Evolutionary conservation across 2,113 vertebrate genomes (phyloP), one percentile per base, ranked within the genome.

Genomic region (Hydropotes inermis): DNA sequence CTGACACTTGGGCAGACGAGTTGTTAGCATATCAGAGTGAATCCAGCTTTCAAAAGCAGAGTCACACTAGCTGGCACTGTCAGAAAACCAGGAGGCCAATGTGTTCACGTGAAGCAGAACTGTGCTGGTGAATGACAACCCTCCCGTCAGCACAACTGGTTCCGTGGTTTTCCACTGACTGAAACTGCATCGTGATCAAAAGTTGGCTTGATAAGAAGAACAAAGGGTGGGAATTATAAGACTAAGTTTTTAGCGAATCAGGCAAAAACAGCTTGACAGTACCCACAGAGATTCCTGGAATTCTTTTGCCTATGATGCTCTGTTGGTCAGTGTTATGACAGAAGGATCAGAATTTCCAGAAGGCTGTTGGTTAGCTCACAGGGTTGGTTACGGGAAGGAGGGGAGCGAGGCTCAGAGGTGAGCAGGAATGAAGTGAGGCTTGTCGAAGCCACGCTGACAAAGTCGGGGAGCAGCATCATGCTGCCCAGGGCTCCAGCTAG

Each of bases 31-130:
- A 17, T 67, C n/a, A 45, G 27, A 13, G 12, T 70, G 28, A 86
- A 86, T 81, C 10, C 19, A n/a, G 70, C 64, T 95, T 86, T 89
- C 81, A 30, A 87, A 90, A 76, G 33, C 25, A 89, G 21, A 74
- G 78, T 47, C 45, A 82, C 14, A 30, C 28, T 50, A 36, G 60
- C 30, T 5, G 8, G 57, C 67, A 76, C 27, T 36, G n/a, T 86
- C 9, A 54, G 76, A 55, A 87, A 58, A 10, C 27, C 16, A 76
- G 30, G 87, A 86, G 45, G 43, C 36, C 67, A 47, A 30, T 17
- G 19, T 13, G 45, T 81, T 45, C n/a, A 52, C 6, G 33, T 7
- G 21, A 74, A 87, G 33, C 33, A 50, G 54, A 78, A 13, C 33
- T 1, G 33, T 4, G 25, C 4, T 57, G 54, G 28, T 23, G 30